Conservation (phyloP, 2,113 vertebrate species). For the Calyptommatus sinebrachiatus region DNA sequence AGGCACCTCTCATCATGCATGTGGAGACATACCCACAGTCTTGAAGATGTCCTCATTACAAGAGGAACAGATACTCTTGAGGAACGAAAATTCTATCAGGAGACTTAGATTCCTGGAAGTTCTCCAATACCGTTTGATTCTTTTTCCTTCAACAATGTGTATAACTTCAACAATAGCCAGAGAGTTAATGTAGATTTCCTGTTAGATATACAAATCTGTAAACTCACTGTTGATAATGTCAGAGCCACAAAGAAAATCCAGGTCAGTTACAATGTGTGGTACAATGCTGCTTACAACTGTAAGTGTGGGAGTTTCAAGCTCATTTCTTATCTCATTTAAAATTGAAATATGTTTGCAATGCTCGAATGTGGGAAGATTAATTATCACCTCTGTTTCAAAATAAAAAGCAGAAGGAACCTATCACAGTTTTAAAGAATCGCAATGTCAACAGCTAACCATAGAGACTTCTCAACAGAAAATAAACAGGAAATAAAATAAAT, state of each 20-base stretch:
- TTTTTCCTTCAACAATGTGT: constrained; percentile 36
- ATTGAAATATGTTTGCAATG: constrained; percentile 78
- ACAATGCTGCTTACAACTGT: constrained; percentile 66
- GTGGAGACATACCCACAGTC: too few relatives aligned
- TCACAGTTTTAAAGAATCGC: constrained; percentile 69
- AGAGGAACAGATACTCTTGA: neutral
- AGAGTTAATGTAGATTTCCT: constrained; percentile 32
- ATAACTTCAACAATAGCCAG: constrained; percentile 33
- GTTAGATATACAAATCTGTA: constrained; percentile 54
- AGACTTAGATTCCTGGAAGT: neutral
- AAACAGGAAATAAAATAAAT: constrained; percentile 62
- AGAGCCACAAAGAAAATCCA: constrained; percentile 60
- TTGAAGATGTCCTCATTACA: neutral
- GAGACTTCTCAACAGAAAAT: constrained; percentile 66
- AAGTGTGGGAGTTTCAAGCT: constrained; percentile 67
- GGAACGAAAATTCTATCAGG: neutral
- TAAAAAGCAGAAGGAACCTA: constrained; percentile 75
- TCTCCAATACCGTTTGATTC: constrained; percentile 31
- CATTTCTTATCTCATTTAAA: constrained; percentile 75
- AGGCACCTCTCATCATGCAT: too few relatives aligned
- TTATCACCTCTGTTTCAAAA: constrained; percentile 87
- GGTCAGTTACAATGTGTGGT: constrained; percentile 55
- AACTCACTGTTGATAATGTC: constrained; percentile 51
- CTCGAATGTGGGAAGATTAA: constrained; percentile 85
- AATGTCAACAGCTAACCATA: constrained; percentile 65